Evolutionary conservation across 2,113 vertebrate species (phyloP), one percentile per base, ranked within the genome.

Genomic region (Tylochromis polylepis): DNA sequence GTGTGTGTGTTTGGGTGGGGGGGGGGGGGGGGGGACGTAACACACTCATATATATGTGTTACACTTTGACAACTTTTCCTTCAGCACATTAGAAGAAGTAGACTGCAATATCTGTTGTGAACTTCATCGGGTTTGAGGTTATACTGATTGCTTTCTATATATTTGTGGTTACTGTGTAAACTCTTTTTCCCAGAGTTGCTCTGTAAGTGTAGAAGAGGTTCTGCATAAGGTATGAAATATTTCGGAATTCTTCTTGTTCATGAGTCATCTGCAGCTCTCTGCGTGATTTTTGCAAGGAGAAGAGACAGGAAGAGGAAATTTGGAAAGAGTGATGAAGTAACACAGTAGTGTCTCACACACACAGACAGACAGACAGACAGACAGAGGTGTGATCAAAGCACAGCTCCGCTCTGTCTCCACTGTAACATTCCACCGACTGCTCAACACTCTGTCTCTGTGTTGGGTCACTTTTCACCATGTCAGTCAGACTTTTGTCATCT

Each of bases 401-500:
- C 46, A 36, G 36, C 41, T 57, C 38, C 27, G 4, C 72, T 89
- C 72, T 82, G 82, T 67, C 80, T 81, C 27, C 6, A 51, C 80
- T 89, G 92, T 83, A 49, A 91, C 55, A 90, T 93, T 93, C 94
- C 90, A 81, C 82, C 27, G 75, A 53, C 36, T 49, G 67, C 49
- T 72, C 65, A 84, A 34, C 55, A 34, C 18, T 80, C 79, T 55
- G 86, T 51, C 49, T 80, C 34, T 12, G 11, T 62, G 31, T 43
- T 57, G 11, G 4, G 11, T 81, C 15, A 22, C 31, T 41, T 57
- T 18, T 78, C 11, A 16, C 70, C 16, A 22, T n/a, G 11, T 88
- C 41, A 81, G 18, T 58, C 62, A 83, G 22, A 43, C 46, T 31
- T 81, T 12, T 6, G 2, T 55, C 20, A 29, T 8, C 12, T 1